Evolutionary conservation across 2,888 invertebrate genomes (phyloP).

Genomic region (Melieria crassipennis): DNA sequence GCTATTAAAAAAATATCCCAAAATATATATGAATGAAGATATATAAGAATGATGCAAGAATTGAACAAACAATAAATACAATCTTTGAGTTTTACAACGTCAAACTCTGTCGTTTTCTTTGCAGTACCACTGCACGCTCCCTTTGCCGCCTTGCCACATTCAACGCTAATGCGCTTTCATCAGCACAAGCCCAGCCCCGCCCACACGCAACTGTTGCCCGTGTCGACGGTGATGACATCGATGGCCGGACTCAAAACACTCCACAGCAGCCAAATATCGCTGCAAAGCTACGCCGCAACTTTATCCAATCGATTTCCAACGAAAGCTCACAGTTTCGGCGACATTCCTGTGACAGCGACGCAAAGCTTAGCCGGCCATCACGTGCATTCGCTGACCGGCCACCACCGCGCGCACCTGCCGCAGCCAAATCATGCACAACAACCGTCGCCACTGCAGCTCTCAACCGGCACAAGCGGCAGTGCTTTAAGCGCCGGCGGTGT

Average conservation of each 20-base stretch:
- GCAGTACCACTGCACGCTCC: conserved; percentile 42
- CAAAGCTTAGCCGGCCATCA: neutral
- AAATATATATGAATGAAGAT: neutral
- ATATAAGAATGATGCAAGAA: neutral
- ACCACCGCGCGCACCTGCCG: conserved; percentile 18
- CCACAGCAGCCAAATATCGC: conserved; percentile 46
- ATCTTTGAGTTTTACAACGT: no score
- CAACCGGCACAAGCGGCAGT: conserved; percentile 22
- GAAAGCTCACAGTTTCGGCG: conserved; percentile 51
- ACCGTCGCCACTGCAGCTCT: conserved; percentile 16
- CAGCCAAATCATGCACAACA: neutral
- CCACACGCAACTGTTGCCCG: conserved; percentile 14
- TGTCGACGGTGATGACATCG: conserved; percentile 51
- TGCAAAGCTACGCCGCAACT: conserved; percentile 49
- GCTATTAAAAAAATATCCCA: neutral
- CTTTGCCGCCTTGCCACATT: conserved; percentile 51
- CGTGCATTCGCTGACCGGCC: neutral
- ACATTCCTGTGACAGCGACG: conserved; percentile 45
- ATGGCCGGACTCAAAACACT: conserved; percentile 56
- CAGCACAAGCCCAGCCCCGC: conserved; percentile 41
- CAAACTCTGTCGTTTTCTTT: conserved; percentile 6
- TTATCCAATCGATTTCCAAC: conserved; percentile 47
- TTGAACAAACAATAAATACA: no score
- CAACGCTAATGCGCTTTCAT: conserved; percentile 56
- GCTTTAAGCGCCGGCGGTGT: conserved; percentile 10